phyloP scores from a whole-genome alignment of 2,113 vertebrate species.

The Antennarius striatus region DNA sequence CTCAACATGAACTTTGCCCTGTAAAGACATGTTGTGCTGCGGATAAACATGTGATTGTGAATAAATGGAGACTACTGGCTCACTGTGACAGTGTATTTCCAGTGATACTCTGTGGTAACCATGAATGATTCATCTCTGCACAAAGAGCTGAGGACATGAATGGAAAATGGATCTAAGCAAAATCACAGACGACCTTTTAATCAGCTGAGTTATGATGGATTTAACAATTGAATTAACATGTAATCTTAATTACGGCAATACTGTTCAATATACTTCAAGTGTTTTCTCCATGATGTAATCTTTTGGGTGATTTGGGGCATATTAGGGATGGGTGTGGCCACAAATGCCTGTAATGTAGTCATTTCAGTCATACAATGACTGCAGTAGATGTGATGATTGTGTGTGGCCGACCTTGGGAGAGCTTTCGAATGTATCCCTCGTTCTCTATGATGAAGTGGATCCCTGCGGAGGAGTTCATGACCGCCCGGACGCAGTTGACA shows the following conservation, averaged over 20 bases:
- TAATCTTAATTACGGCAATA: conserved; percentile 3
- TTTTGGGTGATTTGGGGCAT: too few relatives aligned
- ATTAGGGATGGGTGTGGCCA: too few relatives aligned
- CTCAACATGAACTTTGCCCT: conserved; percentile 56
- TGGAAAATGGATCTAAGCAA: conserved; percentile 2
- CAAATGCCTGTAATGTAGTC: not conserved
- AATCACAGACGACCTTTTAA: conserved; percentile 1
- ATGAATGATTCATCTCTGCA: conserved; percentile 14
- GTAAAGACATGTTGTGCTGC: conserved; percentile 28
- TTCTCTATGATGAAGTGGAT: conserved; percentile 95
- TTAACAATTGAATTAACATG: conserved; percentile 2
- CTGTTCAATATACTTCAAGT: not conserved
- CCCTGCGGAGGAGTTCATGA: conserved; percentile 93
- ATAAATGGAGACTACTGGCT: not conserved
- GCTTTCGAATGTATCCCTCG: conserved; percentile 93
- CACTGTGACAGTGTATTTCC: not conserved
- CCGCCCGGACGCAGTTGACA: conserved; percentile 90
- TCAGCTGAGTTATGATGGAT: conserved; percentile 3
- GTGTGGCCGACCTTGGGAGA: conserved; percentile 87
- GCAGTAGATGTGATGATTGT: not conserved
- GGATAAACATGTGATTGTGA: conserved; percentile 37
- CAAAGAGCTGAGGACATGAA: not conserved
- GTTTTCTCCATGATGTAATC: not conserved
- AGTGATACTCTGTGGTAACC: conserved; percentile 1
- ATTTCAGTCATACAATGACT: not conserved